A percentile compares a stretch with the other conserved stretches of the same genome.
phyloP scores from a whole-genome alignment of 2,113 vertebrate genomes.

The Mesitornis unicolor region DNA sequence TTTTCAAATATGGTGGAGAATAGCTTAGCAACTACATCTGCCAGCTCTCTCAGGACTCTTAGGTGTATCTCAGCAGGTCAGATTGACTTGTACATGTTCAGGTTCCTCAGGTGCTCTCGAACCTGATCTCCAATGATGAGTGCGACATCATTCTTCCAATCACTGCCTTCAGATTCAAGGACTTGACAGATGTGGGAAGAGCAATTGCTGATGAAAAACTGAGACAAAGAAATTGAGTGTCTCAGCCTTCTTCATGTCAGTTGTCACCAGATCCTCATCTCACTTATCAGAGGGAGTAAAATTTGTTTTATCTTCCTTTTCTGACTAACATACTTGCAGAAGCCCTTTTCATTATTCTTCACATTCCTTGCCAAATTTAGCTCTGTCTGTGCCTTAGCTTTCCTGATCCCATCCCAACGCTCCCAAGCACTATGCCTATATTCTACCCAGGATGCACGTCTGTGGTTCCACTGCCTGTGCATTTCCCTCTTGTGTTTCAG shows the following conservation, averaged over 20 bases:
- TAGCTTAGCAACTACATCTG: not conserved
- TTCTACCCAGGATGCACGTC: not conserved
- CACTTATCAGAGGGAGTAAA: not conserved
- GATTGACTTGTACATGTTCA: not conserved
- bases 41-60: not conserved
- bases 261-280: not conserved
- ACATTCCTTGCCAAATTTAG: not conserved
- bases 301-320: not conserved
- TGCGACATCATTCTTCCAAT: not conserved
- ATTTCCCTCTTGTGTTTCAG: not conserved
- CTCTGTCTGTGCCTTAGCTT: not conserved
- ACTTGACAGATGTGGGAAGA: not conserved
- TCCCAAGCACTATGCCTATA: not conserved
- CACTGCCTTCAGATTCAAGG: not conserved
- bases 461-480: not conserved
- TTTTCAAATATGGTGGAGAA: not conserved
- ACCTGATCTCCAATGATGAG: not conserved
- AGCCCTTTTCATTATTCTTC: not conserved
- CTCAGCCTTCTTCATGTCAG: not conserved
- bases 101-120: not conserved
- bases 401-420: not conserved
- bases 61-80: rapidly evolving
- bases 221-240: not conserved
- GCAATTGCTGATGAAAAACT: not conserved
- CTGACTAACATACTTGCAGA: not conserved